A percentile compares a stretch with the other conserved stretches of the same genome.
Conservation (phyloP, 2,888 invertebrate species). For the Caenorhabditis wallacei region DNA sequence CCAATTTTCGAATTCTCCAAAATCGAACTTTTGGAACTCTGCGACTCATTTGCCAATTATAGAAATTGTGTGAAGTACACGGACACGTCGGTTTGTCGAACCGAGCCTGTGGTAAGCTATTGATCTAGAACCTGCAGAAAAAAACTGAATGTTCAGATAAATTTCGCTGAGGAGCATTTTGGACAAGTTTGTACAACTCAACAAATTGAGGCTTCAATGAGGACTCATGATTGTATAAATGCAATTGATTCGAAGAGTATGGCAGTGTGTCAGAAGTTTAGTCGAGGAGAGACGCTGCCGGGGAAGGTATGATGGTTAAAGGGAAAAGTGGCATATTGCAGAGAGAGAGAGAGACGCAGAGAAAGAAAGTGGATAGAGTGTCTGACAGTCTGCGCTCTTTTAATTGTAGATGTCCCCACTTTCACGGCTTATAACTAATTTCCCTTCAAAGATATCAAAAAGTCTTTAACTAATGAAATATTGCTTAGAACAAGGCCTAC, state of each 20-base stretch:
- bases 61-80: conserved; percentile 48
- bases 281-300: conserved; percentile 59
- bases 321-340: too few species aligned
- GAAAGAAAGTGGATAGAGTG: too few species aligned
- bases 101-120: conserved; percentile 39
- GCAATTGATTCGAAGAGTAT: conserved; percentile 35
- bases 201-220: conserved; percentile 59
- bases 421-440: too few species aligned
- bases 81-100: conserved; percentile 40
- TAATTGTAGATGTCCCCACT: too few species aligned
- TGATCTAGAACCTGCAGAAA: too few species aligned
- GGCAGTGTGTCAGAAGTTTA: conserved; percentile 46
- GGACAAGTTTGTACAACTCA: conserved; percentile 58
- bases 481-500: too few species aligned
- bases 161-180: conserved; percentile 61
- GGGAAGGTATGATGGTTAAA: conserved; percentile 41
- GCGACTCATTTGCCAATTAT: conserved; percentile 63
- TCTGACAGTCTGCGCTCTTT: too few species aligned
- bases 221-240: conserved; percentile 59
- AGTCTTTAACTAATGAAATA: too few species aligned
- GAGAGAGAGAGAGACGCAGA: too few species aligned
- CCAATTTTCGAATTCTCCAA: conserved; percentile 63
- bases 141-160: conserved; percentile 51
- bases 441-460: too few species aligned
- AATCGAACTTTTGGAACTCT: conserved; percentile 63